Evolutionary conservation across 2,888 invertebrate species (phyloP), one percentile per base, ranked within the genome.

Genomic region (Leptinotarsa juncta): DNA sequence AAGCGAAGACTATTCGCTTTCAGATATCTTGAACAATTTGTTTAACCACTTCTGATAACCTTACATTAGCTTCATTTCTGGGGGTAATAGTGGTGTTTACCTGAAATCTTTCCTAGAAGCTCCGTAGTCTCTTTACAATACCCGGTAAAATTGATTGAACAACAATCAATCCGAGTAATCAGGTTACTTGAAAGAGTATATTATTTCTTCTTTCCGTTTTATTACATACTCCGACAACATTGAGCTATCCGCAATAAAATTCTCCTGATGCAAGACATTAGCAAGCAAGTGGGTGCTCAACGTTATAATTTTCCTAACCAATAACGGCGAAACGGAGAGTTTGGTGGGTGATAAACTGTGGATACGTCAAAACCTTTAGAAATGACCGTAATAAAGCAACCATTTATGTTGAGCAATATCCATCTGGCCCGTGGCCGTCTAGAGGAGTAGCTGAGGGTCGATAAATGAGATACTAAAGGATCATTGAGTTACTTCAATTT

Each of bases 391-490:
- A 62, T 62, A 62, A 62, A 62, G 62, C 7, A 62, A 62, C 32
- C 62, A 62, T 62, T 62, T 62, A 62, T 62, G 62, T 62, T 62
- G 62, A 62, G 62, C 62, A 42, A 62, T 62, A 62, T 62, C 26
- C 62, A 62, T 62, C 62, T 62, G 62, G 62, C 62, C 62, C 42
- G 62, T 62, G 62, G 62, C 62, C 42, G 62, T 32, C 62, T 62
- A n/a, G 42, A 42, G 57, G 42, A 62, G 62, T 62, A 62, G 62
- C 62, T 18, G 62, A 18, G 42, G 32, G 42, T 62, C 62, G 62
- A 62, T 62, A 42, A 62, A 62, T 42, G 62, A 62, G 62, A 62
- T 62, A 62, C 62, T 62, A 18, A 62, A 62, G n/a, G 62, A 62
- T 62, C 62, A 62, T 32, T 42, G 62, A 62, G 62, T 16, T n/a